Evolutionary conservation across 1,140 invertebrate genomes (phyloP).

Genomic region (Ceratina calcarata): DNA sequence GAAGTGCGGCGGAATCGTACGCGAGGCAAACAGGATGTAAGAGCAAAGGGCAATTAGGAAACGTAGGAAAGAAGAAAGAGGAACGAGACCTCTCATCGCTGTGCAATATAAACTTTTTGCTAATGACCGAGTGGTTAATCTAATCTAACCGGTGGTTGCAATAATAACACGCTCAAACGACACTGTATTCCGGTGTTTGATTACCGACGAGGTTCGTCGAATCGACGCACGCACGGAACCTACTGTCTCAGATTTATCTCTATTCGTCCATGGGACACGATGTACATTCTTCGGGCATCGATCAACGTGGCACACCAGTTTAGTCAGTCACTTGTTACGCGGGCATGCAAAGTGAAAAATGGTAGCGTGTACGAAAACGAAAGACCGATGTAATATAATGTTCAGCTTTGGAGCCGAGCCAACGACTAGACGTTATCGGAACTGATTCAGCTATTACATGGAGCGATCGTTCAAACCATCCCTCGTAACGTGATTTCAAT

Average conservation of each 20-base stretch:
- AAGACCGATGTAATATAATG: conserved; percentile 31
- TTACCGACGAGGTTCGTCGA: background rate
- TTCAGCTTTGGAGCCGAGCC: conserved; percentile 39
- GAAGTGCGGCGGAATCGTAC: too few species aligned
- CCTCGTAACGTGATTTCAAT: too few species aligned
- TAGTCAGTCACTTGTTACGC: too few species aligned
- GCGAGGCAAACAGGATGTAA: background rate
- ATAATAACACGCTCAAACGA: conserved; percentile 34
- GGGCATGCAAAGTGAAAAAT: conserved; percentile 40
- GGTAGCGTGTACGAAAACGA: conserved; percentile 1
- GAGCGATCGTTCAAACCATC: background rate
- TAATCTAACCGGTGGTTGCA: background rate
- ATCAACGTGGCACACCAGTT: conserved; percentile 28
- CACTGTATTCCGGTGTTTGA: too few species aligned
- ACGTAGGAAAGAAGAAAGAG: too few species aligned
- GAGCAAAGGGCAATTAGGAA: background rate
- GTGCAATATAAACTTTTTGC: too few species aligned
- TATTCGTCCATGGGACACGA: background rate
- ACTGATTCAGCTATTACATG: background rate
- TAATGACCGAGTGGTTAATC: background rate
- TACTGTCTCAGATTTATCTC: conserved; percentile 22
- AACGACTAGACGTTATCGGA: conserved; percentile 32
- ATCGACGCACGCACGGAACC: background rate
- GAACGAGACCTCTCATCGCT: too few species aligned
- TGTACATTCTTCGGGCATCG: conserved; percentile 14